A percentile compares a stretch with the other conserved stretches of the same genome.
These are phyloP conservation scores for Galeruca laticollis DNA, from an alignment of 2,888 invertebrate genomes.

Conservation along the genomic window DNA sequence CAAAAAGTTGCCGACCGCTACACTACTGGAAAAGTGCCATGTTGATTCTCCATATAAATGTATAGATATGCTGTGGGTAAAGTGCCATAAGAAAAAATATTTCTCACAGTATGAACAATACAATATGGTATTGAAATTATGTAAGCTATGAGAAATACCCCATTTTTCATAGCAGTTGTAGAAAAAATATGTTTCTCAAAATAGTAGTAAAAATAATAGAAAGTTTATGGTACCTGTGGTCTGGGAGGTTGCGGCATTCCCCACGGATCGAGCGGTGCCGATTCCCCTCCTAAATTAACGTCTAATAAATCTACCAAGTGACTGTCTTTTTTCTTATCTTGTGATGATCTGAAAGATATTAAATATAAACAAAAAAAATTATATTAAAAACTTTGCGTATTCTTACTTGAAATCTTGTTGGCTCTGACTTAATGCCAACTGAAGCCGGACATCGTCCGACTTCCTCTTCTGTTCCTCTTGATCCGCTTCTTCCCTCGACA, in stretches of 20 bases:
- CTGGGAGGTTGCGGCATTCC: constrained; percentile 72
- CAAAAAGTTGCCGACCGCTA: too few species aligned
- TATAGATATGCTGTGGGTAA: too few species aligned
- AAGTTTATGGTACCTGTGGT: constrained; percentile 69
- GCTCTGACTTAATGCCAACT: constrained; percentile 93
- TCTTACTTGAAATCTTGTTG: constrained; percentile 89
- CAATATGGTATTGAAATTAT: too few species aligned
- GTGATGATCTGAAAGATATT: constrained; percentile 18
- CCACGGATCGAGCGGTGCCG: constrained; percentile 79
- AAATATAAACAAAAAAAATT: constrained; percentile 2
- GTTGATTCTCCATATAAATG: too few species aligned
- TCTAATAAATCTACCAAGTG: constrained; percentile 88
- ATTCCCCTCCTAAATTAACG: constrained; percentile 78
- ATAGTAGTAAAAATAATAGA: not conserved
- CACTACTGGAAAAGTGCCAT: too few species aligned
- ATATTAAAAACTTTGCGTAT: not conserved
- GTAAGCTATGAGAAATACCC: too few species aligned
- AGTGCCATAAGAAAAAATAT: too few species aligned
- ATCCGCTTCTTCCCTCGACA: constrained; percentile 98
- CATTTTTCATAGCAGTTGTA: too few species aligned
- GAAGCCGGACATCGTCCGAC: constrained; percentile 95
- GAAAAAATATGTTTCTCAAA: too few species aligned
- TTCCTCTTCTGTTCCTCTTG: constrained; percentile 93
- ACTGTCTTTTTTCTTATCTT: constrained; percentile 65
- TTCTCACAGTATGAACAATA: too few species aligned